These are phyloP conservation scores for Willowsia nigromaculata DNA, from an alignment of 2,888 invertebrate species.

Conservation along the genomic window DNA sequence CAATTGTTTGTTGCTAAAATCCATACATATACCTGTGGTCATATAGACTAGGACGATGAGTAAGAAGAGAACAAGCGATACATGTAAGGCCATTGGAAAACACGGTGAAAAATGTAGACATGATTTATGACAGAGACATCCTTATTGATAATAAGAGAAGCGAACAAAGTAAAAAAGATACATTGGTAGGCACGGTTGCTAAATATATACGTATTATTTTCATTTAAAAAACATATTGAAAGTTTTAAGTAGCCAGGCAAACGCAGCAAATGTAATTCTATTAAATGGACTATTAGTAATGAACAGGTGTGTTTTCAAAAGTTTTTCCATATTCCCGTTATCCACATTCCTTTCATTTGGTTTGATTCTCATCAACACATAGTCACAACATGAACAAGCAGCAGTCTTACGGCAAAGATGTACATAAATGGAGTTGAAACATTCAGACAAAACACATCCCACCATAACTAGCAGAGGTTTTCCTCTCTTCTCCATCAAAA, in stretches of 20 bases:
- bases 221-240: too few species aligned
- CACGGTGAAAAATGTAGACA: background rate
- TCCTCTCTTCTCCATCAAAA: background rate
- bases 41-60: background rate
- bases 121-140: constrained; percentile 43
- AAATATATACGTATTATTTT: too few species aligned
- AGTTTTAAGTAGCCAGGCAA: too few species aligned
- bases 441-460: background rate
- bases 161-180: too few species aligned
- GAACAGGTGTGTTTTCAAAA: constrained; percentile 4
- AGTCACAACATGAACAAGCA: background rate
- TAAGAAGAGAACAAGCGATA: background rate
- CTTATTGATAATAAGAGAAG: constrained; percentile 46
- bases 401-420: background rate
- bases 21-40: too few species aligned
- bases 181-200: too few species aligned
- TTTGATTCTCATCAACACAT: background rate
- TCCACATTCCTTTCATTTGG: background rate
- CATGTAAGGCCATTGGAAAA: background rate
- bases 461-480: background rate
- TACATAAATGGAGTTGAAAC: background rate
- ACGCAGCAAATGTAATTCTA: too few species aligned
- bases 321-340: background rate
- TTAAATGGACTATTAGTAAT: too few species aligned
- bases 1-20: too few species aligned